Evolutionary conservation across 2,888 invertebrate species (phyloP), one percentile per base, ranked within the genome.

Genomic region (Macrophya alboannulata): DNA sequence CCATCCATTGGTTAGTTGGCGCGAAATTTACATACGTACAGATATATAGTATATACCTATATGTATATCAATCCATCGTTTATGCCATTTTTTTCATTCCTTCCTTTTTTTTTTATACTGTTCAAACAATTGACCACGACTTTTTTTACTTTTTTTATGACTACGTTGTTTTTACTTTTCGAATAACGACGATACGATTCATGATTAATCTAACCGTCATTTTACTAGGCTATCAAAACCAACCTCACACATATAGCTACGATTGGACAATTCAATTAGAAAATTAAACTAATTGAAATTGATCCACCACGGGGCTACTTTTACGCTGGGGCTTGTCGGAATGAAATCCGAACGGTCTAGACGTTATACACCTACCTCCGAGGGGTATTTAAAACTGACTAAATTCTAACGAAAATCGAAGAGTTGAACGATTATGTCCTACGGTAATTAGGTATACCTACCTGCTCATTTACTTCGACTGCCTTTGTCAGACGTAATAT

Each of bases 11-110:
- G 68, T 68, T 68, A 68, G 68, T 37, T 83, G 68, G 25, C 31
- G 31, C 83, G 12, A 51, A 83, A 83, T 83, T 83, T 65, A 68
- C 83, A 83, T 83, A 55, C 74, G 51, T 77, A 55, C 37, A 31
- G 51, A 77, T 25, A 45, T 74, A 45, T n/a, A n/a, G n/a, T n/a
- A n/a, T n/a, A n/a, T n/a, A n/a, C n/a, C 12, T 25, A 15, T 45
- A 74, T 10, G 45, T 74, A 74, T 43, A 25, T 77, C 48, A 25
- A 77, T 77, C 55, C n/a, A 55, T 37, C 55, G 25, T 51, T 77
- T 31, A 55, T 25, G 8, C 37, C 1, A n/a, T 10, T 76, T 45
- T 76, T 77, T 77, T 9, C 4, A 17, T 17, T 37, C 37, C 9
- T 0, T 40, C 21, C 37, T 9, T 15, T 55, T 31, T 21, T 74